Conservation (phyloP, 1,140 invertebrate species). For the Pollicipes pollicipes region DNA sequence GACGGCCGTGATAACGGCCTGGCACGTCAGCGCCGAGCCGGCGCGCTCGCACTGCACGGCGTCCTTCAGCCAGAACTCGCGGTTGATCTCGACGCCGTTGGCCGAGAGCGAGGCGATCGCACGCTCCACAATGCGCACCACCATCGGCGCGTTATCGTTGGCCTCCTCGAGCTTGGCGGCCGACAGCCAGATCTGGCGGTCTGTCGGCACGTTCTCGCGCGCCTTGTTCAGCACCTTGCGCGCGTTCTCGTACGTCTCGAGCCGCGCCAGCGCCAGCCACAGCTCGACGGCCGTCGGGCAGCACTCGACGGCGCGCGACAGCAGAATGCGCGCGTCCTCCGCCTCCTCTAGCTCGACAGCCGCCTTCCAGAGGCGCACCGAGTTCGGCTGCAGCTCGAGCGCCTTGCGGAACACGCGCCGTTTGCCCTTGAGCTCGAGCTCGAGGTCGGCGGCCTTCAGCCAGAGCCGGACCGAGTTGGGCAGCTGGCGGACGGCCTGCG, state of each 20-base stretch:
- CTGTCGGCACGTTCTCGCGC: constrained; percentile 95
- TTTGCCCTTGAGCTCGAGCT: constrained; percentile 84
- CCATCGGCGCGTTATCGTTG: constrained; percentile 86
- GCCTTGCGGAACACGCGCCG: constrained; percentile 75
- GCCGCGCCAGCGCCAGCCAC: constrained; percentile 88
- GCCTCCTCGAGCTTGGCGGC: constrained; percentile 97
- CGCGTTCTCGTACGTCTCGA: constrained; percentile 96
- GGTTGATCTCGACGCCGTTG: constrained; percentile 95
- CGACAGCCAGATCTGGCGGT: constrained; percentile 93
- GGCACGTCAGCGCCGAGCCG: constrained; percentile 78
- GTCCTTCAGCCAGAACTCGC: constrained; percentile 98
- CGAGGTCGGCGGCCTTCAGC: constrained; percentile 97
- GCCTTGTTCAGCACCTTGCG: constrained; percentile 97
- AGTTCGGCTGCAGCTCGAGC: constrained; percentile 94
- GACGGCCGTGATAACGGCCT: constrained; percentile 80
- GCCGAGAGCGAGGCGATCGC: constrained; percentile 79
- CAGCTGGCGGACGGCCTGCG: constrained; percentile 35
- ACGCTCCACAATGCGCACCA: constrained; percentile 75
- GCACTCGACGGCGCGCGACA: constrained; percentile 94
- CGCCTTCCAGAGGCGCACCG: constrained; percentile 94
- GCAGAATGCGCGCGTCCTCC: constrained; percentile 86
- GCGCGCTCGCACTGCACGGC: constrained; percentile 94
- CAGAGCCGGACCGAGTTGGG: constrained; percentile 71
- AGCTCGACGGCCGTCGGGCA: constrained; percentile 90
- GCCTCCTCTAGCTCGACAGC: constrained; percentile 95